Evolutionary conservation across 2,888 invertebrate species (phyloP), one percentile per base, ranked within the genome.

Genomic region (Trichacis sp.): DNA sequence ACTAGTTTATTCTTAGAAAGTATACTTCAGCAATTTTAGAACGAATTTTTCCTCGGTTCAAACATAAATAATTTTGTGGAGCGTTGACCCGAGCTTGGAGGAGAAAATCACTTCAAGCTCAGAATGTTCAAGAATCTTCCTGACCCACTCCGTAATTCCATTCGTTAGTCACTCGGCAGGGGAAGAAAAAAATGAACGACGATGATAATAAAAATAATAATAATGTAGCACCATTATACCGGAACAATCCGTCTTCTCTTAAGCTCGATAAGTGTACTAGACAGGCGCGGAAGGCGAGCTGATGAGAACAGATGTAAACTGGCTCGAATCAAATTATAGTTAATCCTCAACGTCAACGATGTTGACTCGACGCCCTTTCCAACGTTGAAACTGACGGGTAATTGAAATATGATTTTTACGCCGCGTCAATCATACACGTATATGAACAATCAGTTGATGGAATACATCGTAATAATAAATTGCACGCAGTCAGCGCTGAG

Each of bases 241-340:
- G 30, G 33, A 58, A 54, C 29, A 54, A 58, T 64, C 58, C 46
- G 54, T 58, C 58, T 64, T 64, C 46, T 40, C 40, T 58, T 52
- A 42, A 48, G 56, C 29, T 48, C 43, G 52, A 57, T 53, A 63
- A 57, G 57, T 57, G 52, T 45, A 38, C 57, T 48, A 57, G 57
- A 57, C 52, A 53, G 49, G 53, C 56, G 24, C 52, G 53, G 49
- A 63, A 53, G 52, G 51, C 42, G 40, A 19, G 30, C 30, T 59
- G 64, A 59, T 64, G 55, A 59, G 47, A 64, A 51, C 64, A 64
- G 60, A 53, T 65, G 61, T 61, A 65, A 65, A 65, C 56, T 45
- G 30, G 56, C 55, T 53, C 49, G 46, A 60, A 57, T 65, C 52
- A 53, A 60, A 57, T 65, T 65, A 65, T 53, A 56, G 56, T 50